These are phyloP conservation scores for Himalopsyche japonica DNA, from an alignment of 2,888 invertebrate species.

Conservation along the genomic window DNA sequence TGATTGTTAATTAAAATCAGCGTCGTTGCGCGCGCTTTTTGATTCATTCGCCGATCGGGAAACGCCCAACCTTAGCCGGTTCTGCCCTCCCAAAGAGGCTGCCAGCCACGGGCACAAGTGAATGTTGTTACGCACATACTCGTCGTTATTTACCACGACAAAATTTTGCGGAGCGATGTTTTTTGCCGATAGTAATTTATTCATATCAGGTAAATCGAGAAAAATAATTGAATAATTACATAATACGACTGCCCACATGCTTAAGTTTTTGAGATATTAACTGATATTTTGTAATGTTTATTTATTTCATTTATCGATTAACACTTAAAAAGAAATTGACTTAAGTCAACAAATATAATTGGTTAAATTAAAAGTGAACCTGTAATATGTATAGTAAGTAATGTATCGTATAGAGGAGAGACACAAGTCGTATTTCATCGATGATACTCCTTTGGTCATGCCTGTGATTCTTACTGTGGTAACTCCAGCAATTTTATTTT, in stretches of 20 bases:
- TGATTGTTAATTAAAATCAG: conserved; percentile 28
- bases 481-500: too few relatives aligned
- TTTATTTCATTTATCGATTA: too few relatives aligned
- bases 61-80: not conserved
- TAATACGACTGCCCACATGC: not conserved
- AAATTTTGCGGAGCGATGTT: not conserved
- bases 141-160: not conserved
- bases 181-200: not conserved
- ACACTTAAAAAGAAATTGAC: too few relatives aligned
- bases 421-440: too few relatives aligned
- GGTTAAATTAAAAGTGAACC: too few relatives aligned
- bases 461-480: too few relatives aligned
- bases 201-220: not conserved
- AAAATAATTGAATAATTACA: not conserved
- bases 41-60: conserved; percentile 10
- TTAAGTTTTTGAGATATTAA: not conserved
- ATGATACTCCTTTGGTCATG: too few relatives aligned
- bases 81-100: not conserved
- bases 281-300: too few relatives aligned
- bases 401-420: too few relatives aligned
- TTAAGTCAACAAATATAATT: too few relatives aligned
- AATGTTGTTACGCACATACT: not conserved
- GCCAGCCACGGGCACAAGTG: conserved; percentile 2
- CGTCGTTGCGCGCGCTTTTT: not conserved
- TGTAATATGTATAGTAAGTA: too few relatives aligned